These are phyloP conservation scores for Ladona fulva DNA, from an alignment of 1,140 invertebrate species.

Conservation along the genomic window DNA sequence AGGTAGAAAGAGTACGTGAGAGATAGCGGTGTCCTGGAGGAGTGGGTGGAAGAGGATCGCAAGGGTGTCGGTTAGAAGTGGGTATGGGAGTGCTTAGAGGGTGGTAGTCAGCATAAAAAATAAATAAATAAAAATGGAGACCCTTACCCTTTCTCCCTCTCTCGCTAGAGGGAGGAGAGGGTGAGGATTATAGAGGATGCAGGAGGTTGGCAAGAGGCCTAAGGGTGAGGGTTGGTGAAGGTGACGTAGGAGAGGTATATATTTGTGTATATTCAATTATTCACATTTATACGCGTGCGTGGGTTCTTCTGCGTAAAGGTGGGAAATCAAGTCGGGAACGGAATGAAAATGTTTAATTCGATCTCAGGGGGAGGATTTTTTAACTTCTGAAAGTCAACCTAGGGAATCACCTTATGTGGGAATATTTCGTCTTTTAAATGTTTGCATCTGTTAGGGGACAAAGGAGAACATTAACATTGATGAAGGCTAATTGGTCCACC, in stretches of 20 bases:
- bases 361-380: no score
- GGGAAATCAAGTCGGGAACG: no score
- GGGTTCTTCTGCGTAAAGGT: no score
- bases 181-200: background rate
- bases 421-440: no score
- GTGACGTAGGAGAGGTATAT: background rate
- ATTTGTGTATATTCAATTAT: no score
- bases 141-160: background rate
- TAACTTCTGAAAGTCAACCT: no score
- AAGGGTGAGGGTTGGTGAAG: background rate
- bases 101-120: background rate
- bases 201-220: background rate
- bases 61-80: background rate
- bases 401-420: no score
- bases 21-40: background rate
- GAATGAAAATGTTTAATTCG: no score
- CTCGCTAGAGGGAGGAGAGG: background rate
- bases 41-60: background rate
- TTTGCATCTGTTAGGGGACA: no score
- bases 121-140: constrained; percentile 2
- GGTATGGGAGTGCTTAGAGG: background rate
- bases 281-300: no score
- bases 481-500: no score
- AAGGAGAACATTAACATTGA: no score
- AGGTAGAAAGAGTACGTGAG: background rate